Base-by-base conservation (phyloP, 92 coral and sea anemone genomes). In the Parazoanthus darwini region DNA sequence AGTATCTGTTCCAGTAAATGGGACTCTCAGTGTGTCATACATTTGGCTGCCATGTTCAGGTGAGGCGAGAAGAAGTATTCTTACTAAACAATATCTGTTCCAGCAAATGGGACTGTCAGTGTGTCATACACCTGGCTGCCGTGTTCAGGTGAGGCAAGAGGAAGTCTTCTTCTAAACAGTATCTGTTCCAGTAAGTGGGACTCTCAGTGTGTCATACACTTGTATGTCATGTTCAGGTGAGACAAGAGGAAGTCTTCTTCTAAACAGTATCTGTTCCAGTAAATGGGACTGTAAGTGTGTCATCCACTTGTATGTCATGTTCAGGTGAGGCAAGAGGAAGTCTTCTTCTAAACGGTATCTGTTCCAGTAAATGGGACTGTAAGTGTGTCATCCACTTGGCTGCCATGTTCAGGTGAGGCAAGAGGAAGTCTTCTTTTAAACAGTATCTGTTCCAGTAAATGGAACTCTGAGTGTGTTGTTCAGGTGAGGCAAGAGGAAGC, bases 141-240 rank as follows among this genome's bases (percentile, higher is more conserved):
- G 88, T 29, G 33, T 29, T 29, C 33, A 29, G 33, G 33, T 29
- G 33, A 29, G 33, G 33, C 33, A 29, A 29, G 33, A 29, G 33
- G 33, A 29, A 29, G 33, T 29, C 99, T 95, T 23, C 90, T 97
- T 67, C 93, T 97, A 15, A 97, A 97, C 87, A 95, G 95, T 44
- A 79, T 97, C 73, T 95, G 99, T 84, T 97, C 99, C 22, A 95
- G 94, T 93, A 93, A 94, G 96, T 97, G 99, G 99, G 93, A 97
- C 79, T 88, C 98, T 22, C 96, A 96, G 68, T 95, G 98, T 90
- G 98, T 96, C 37, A 94, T 95, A 81, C 99, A 95, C 88, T 89
- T 97, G 85, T 98, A 96, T 72, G 33, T 29, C 33, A 29, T 29
- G 33, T 29, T 29, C 33, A 29, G 33, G 33, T 29, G 33, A 29